Percentiles rank a stretch among this genome's conserved stretches.
Conservation (phyloP, 2,797 vertebrate genomes). For the Ambastaia sidthimunki region DNA sequence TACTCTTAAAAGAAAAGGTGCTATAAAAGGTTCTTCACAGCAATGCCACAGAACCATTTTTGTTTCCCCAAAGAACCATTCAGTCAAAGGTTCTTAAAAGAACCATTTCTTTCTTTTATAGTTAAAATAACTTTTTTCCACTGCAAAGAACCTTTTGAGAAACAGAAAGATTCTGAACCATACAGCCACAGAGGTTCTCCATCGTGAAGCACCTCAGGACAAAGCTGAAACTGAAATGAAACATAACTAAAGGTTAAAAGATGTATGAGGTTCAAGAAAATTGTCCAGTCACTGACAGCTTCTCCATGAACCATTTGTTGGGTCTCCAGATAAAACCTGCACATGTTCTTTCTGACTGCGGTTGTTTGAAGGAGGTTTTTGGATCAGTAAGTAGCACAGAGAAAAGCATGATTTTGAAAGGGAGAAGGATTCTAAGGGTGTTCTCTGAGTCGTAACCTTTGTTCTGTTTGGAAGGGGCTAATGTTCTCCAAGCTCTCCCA, state of each 20-base stretch:
- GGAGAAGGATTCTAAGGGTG: slow-evolving; percentile 47
- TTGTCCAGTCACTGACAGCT: slow-evolving; percentile 26
- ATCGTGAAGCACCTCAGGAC: no score
- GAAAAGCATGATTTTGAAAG: slow-evolving; percentile 52
- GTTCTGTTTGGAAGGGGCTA: slow-evolving; percentile 58
- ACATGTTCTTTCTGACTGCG: slow-evolving; percentile 27
- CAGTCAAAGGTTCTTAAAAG: no score
- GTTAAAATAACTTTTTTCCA: no score
- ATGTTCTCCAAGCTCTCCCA: slow-evolving; percentile 59
- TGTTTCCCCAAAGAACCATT: no score
- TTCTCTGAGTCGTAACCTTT: slow-evolving; percentile 63
- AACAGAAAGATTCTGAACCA: no score
- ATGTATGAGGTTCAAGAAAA: slow-evolving; percentile 26
- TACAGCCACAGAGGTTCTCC: no score
- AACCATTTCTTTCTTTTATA: no score
- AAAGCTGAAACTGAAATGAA: no score
- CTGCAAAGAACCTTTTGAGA: no score
- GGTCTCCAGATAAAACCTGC: slow-evolving; percentile 44
- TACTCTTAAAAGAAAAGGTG: no score
- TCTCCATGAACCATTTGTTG: slow-evolving; percentile 28
- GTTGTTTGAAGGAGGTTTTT: slow-evolving; percentile 52
- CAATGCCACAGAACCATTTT: no score
- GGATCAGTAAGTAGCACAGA: slow-evolving; percentile 60
- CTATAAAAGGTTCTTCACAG: no score
- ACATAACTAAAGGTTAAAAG: not conserved